Evolutionary conservation across 2,888 invertebrate species (phyloP), one percentile per base, ranked within the genome.

Genomic region (Standfussiana lucernea): DNA sequence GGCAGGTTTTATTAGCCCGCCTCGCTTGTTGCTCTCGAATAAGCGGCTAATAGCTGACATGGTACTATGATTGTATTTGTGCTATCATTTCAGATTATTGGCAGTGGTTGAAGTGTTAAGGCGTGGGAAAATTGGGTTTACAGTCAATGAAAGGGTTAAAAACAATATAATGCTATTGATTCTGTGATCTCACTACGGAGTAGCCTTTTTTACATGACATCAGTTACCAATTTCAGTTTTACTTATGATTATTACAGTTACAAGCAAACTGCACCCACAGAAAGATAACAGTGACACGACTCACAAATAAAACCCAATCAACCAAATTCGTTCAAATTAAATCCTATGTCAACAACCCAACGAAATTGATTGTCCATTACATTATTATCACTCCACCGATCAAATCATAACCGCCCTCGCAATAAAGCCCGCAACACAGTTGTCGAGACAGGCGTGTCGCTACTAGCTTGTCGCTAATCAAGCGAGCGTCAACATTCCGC

Each of bases 1-100:
- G 87, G 85, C 86, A 83, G 86, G 80, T 89, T 91, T 91, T 90
- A 91, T 89, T 81, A 75, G 85, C 78, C 85, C 83, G 80, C 75
- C 79, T 83, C 82, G 80, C 80, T 86, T 84, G 89, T 89, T 89
- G 37, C 66, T 66, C 75, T 66, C 45, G 70, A 86, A 79, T 59
- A 71, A 61, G 69, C 32, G 47, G 28, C 32, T 72, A 75, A 86
- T 73, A 70, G 72, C 74, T 45, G 32, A 40, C 66, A 69, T 42
- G 32, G 40, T 21, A 45, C 24, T 75, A 69, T 40, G 47, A 66
- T 70, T 75, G 37, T 83, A 71, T 83, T 83, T 83, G 70, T 65
- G 68, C 47, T 42, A 68, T 61, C 45, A 73, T 71, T 76, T 59
- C 5, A 59, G 35, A 69, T 79, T 62, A 83, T 80, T 73, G 42